Conservation (phyloP, 2,888 invertebrate species). For the Pegoplata infirma region DNA sequence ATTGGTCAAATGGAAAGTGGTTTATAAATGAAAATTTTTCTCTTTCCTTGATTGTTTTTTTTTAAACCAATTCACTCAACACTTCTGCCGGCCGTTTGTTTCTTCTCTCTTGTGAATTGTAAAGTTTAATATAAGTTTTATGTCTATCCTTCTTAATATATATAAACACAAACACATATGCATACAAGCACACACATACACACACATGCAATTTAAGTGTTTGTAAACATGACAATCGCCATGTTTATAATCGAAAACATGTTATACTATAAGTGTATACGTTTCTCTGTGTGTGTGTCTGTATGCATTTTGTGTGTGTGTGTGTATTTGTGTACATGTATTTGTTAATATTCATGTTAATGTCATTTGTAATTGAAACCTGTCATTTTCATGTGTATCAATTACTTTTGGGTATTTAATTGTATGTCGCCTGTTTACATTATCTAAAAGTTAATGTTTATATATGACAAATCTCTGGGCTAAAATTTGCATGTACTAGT, state of each 20-base stretch:
- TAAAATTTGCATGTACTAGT: constrained; percentile 21
- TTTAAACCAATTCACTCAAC: background rate
- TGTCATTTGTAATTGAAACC: constrained; percentile 64
- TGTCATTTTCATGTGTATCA: constrained; percentile 65
- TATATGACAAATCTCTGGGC: constrained; percentile 50
- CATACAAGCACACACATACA: background rate
- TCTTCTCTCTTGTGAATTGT: background rate
- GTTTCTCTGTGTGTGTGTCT: background rate
- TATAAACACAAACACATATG: no score
- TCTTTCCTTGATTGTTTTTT: background rate
- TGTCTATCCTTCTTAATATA: no score
- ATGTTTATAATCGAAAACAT: constrained; percentile 49
- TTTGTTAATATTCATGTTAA: constrained; percentile 50
- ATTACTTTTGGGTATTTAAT: constrained; percentile 54
- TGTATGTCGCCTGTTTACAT: constrained; percentile 48
- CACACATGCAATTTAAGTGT: constrained; percentile 49
- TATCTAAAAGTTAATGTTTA: constrained; percentile 51
- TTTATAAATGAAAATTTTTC: background rate
- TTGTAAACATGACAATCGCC: constrained; percentile 59
- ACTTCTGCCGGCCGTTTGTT: background rate
- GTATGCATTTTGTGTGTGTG: background rate
- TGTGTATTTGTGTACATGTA: background rate
- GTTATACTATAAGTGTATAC: constrained; percentile 4
- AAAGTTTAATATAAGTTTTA: background rate
- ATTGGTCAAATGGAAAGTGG: no score